phyloP scores from a whole-genome alignment of 64 coral and sea anemone genomes.

The Acropora tenuis region DNA sequence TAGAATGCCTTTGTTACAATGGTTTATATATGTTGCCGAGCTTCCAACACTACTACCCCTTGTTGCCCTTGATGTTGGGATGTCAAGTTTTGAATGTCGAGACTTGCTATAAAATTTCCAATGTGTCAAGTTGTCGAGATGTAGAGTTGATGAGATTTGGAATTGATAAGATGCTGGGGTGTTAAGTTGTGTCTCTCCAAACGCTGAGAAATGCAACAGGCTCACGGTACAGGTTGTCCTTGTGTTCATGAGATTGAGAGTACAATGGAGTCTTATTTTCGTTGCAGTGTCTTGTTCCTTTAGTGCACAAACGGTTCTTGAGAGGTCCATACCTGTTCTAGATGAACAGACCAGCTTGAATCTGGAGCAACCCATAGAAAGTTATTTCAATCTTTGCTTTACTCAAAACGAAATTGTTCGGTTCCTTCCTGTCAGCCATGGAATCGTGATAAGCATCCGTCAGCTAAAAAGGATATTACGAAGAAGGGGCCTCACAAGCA shows the following conservation, averaged over 20 bases:
- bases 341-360: background rate
- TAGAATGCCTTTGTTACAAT: constrained; percentile 25
- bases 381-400: constrained; percentile 31
- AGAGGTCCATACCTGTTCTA: constrained; percentile 24
- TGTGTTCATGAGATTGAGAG: too few relatives aligned
- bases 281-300: background rate
- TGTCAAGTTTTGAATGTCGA: too few relatives aligned
- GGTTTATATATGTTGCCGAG: background rate
- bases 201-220: too few relatives aligned
- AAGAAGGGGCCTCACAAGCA: constrained; percentile 23
- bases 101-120: too few relatives aligned
- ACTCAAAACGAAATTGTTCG: background rate
- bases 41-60: background rate
- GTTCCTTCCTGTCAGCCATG: constrained; percentile 18
- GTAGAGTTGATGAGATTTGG: too few relatives aligned
- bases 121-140: too few relatives aligned
- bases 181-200: too few relatives aligned
- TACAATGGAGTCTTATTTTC: too few relatives aligned
- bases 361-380: constrained; percentile 37
- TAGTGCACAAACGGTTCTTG: constrained; percentile 13
- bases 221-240: too few relatives aligned
- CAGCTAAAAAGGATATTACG: constrained; percentile 43
- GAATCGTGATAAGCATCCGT: constrained; percentile 40
- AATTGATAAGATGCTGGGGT: too few relatives aligned
- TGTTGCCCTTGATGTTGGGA: too few relatives aligned